A percentile compares a stretch with the other conserved stretches of the same genome.
phyloP scores from a whole-genome alignment of 2,113 vertebrate species.

The Furnarius figulus region DNA sequence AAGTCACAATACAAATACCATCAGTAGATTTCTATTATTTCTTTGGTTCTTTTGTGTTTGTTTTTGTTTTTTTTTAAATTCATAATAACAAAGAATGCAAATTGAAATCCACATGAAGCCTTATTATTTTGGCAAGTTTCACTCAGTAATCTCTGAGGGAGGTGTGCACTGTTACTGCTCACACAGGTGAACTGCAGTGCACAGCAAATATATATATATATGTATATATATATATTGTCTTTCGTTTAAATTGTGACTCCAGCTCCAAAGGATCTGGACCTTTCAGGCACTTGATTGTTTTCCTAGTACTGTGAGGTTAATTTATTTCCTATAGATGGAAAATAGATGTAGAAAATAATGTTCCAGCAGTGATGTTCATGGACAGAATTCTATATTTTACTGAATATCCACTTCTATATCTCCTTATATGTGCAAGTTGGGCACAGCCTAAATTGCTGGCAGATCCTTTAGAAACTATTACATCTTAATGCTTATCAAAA shows the following conservation, averaged over 20 bases:
- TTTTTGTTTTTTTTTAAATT: not conserved
- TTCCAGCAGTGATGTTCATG: not conserved
- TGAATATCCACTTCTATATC: accelerated
- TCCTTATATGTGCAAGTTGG: not conserved
- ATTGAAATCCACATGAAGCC: not conserved
- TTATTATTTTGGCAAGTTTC: not conserved
- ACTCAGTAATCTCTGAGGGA: not conserved
- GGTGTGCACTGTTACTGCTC: not conserved
- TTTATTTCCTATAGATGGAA: not conserved
- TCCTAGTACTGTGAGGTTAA: not conserved
- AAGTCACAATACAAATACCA: not conserved
- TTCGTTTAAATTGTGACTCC: not conserved
- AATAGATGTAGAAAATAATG: not conserved
- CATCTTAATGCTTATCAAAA: not conserved
- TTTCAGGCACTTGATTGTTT: not conserved
- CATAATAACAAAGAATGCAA: not conserved
- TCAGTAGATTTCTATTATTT: not conserved
- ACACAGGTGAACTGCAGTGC: not conserved
- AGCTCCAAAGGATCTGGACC: not conserved
- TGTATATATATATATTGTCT: not conserved
- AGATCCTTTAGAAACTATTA: not conserved
- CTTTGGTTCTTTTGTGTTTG: not conserved
- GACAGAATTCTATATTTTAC: not conserved
- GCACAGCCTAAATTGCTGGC: not conserved
- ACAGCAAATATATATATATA: not conserved